phyloP scores from a whole-genome alignment of 2,888 invertebrate genomes.

The Idaea aversata region DNA sequence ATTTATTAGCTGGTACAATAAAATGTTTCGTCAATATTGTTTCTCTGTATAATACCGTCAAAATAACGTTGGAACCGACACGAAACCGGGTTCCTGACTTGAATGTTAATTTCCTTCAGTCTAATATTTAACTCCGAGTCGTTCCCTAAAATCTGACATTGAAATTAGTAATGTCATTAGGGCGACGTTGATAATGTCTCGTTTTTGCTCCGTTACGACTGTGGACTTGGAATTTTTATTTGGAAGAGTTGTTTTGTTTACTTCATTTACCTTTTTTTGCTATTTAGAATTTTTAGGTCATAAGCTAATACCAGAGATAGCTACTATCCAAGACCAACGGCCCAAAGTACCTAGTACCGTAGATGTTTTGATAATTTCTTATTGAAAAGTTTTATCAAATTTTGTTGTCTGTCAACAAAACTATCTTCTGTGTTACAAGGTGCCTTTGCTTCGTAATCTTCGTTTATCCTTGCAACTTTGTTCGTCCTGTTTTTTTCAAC shows the following conservation, averaged over 20 bases:
- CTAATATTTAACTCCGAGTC: neutral
- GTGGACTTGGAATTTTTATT: neutral
- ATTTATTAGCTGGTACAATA: neutral
- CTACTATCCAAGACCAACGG: too few species aligned
- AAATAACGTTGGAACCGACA: neutral
- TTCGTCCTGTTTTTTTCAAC: neutral
- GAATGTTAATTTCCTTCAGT: neutral
- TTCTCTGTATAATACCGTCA: neutral
- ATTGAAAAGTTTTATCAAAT: neutral
- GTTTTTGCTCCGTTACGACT: neutral
- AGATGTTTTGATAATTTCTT: neutral
- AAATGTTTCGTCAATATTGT: neutral
- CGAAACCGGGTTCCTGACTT: neutral
- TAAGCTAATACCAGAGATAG: neutral
- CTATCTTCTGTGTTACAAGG: neutral
- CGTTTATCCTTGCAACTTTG: neutral
- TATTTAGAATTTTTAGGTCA: neutral
- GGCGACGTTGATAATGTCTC: neutral
- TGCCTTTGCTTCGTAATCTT: neutral
- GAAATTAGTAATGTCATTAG: neutral
- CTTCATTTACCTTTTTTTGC: neutral
- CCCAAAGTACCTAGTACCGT: neutral
- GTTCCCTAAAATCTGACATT: neutral
- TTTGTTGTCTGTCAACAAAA: neutral
- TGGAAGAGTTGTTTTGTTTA: neutral